Evolutionary conservation across 2,113 vertebrate genomes (phyloP), one percentile per base, ranked within the genome.

Genomic region (Gallinago jamesoni): DNA sequence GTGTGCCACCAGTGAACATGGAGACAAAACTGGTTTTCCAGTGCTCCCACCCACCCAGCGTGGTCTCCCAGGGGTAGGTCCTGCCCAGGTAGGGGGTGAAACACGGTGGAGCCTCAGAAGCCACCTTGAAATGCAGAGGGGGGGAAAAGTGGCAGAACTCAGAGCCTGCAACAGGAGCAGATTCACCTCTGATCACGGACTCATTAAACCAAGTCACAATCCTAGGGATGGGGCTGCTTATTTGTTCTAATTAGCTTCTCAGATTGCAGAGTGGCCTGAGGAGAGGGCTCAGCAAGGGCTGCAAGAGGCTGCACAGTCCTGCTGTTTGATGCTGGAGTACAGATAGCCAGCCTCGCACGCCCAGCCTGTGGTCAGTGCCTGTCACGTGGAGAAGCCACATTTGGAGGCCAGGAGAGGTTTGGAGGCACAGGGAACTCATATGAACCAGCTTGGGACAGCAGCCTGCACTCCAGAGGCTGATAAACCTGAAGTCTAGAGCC

Each of bases 1-100:
- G 0, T 10, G 37, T 68, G 60, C 74, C 0, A 0, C 28, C 25
- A 53, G 14, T 18, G 13, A 82, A 27, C 1, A 0, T 2, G 3
- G 57, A 72, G 30, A 39, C 57, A n/a, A 37, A 28, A 24, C 8
- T 1, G 4, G 4, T 33, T 79, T 30, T 20, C 45, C 50, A 56
- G 62, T 41, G 35, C 62, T 80, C 27, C 57, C 39, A 43, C n/a
- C 21, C 47, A 43, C 12, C n/a, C 28, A 84, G 48, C 20, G 27
- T 30, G 28, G 20, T 37, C 23, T 56, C 18, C 43, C 52, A 70
- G 74, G 56, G 12, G 9, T 7, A 7, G 37, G 50, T 62, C 73
- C 60, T 84, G 68, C 37, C 41, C 2, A 2, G 22, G 31, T 28
- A 28, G 33, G 77, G 23, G 33, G 10, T 25, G 55, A 73, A 83